phyloP scores from a whole-genome alignment of 2,797 vertebrate genomes.

The Girardinus metallicus region DNA sequence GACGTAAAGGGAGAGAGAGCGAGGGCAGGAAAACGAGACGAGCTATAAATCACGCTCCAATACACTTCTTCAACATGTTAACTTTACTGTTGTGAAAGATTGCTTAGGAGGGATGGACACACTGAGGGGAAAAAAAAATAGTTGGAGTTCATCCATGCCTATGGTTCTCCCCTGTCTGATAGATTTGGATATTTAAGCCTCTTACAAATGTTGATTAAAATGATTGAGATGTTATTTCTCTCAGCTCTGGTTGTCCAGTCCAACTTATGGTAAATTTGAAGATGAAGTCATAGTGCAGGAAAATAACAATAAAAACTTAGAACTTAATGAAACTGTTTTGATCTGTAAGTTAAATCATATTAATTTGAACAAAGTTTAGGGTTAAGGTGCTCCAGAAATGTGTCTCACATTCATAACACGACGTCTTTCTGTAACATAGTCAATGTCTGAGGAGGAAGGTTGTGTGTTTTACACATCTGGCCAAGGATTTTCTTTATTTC shows the following conservation, averaged over 20 bases:
- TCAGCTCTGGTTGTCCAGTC: slow-evolving; percentile 70
- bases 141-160: slow-evolving; percentile 8
- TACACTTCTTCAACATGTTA: slow-evolving; percentile 36
- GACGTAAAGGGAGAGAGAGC: slow-evolving; percentile 13
- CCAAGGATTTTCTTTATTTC: neutral
- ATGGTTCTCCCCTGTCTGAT: slow-evolving; percentile 75
- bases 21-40: slow-evolving; percentile 50
- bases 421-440: neutral
- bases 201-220: slow-evolving; percentile 61
- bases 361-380: neutral
- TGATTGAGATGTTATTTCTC: slow-evolving; percentile 76
- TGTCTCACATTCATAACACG: neutral
- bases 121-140: neutral
- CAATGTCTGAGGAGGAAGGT: neutral
- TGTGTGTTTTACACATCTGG: neutral
- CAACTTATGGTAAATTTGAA: neutral
- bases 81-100: slow-evolving; percentile 56
- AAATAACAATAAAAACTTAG: neutral
- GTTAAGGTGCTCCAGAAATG: neutral
- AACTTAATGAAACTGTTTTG: neutral
- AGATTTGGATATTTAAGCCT: slow-evolving; percentile 67
- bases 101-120: slow-evolving; percentile 28
- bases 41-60: slow-evolving; percentile 71
- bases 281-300: neutral
- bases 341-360: too few species aligned